Conservation (phyloP, 2,797 vertebrate genomes). For the Emys orbicularis region DNA sequence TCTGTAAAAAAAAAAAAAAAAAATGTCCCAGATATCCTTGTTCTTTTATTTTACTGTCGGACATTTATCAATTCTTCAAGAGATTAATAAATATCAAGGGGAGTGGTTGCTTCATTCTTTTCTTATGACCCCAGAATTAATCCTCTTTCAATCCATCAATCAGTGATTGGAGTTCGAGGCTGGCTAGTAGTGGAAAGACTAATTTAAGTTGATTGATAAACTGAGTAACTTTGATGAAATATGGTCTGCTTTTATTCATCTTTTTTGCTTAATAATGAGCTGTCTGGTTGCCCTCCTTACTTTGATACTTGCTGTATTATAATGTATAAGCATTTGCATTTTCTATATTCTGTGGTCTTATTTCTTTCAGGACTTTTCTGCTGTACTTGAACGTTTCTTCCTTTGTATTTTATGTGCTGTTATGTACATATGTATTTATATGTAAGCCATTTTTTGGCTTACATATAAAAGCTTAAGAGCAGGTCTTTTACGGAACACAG, state of each 20-base stretch:
- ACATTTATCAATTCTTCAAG: slow-evolving; percentile 25
- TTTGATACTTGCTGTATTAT: slow-evolving; percentile 17
- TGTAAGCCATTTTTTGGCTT: not conserved
- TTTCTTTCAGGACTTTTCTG: slow-evolving; percentile 22
- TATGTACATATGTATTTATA: not conserved
- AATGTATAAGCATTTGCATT: slow-evolving; percentile 46
- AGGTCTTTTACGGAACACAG: not conserved
- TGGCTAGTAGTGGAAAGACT: slow-evolving; percentile 56
- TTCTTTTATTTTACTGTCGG: slow-evolving; percentile 26
- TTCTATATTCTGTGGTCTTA: slow-evolving; percentile 7
- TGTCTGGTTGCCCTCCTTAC: slow-evolving; percentile 50
- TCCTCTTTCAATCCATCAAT: slow-evolving; percentile 61
- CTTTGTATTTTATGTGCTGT: not conserved
- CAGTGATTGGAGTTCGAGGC: slow-evolving; percentile 41
- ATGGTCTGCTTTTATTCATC: slow-evolving; percentile 66
- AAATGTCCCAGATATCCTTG: not conserved
- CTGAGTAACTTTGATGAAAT: slow-evolving; percentile 72
- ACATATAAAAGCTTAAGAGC: not conserved
- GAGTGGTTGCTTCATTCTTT: slow-evolving; percentile 58
- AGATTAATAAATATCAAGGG: slow-evolving; percentile 47
- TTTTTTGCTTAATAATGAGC: slow-evolving; percentile 73
- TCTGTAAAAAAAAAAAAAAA: slow-evolving; percentile 19
- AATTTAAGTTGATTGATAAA: slow-evolving; percentile 78
- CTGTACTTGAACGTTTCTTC: not conserved
- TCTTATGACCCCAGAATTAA: slow-evolving; percentile 61